Evolutionary conservation across 1,140 invertebrate species (phyloP), one percentile per base, ranked within the genome.

Genomic region (Drosophila rufa): DNA sequence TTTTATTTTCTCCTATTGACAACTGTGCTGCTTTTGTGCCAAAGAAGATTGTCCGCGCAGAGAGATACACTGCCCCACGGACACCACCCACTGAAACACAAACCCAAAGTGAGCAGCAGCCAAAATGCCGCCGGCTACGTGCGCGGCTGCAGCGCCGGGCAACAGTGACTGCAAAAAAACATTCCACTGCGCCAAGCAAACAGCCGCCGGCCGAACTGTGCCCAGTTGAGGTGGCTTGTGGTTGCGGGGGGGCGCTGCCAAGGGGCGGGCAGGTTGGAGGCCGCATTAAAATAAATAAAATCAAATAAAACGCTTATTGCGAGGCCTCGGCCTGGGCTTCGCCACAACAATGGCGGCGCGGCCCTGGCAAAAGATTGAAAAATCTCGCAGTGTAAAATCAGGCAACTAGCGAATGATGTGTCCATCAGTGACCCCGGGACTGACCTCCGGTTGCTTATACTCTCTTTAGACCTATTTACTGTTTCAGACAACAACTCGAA

Each of bases 201-300:
- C 71, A 76, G 70, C 74, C 74, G 42, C 19, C 17, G 74, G 74
- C 60, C 33, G 40, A 45, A 33, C 70, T 40, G 48, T 40, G 43
- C 33, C 27, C 58, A 42, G 45, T 51, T 33, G 30, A 40, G 38
- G 40, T 11, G 2, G 33, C 27, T 43, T 58, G 25, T 8, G 53
- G 61, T 22, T 58, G 22, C 22, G 22, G 3, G 22, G 22, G 22
- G 22, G 22, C 22, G 22, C 0, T 25, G 22, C 22, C 22, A 25
- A 4, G 22, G 22, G 22, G 22, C 22, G 22, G 22, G 50, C 51
- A 22, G 47, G 43, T 50, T 30, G 45, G 45, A 33, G 27, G 46
- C 57, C 77, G 69, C 78, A 80, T 80, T 80, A 62, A 80, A 80
- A 80, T 62, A 80, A 80, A 80, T 80, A 75, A 75, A 80, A 75